Conservation (phyloP, 2,113 vertebrate genomes). For the Muscicapa adusta region DNA sequence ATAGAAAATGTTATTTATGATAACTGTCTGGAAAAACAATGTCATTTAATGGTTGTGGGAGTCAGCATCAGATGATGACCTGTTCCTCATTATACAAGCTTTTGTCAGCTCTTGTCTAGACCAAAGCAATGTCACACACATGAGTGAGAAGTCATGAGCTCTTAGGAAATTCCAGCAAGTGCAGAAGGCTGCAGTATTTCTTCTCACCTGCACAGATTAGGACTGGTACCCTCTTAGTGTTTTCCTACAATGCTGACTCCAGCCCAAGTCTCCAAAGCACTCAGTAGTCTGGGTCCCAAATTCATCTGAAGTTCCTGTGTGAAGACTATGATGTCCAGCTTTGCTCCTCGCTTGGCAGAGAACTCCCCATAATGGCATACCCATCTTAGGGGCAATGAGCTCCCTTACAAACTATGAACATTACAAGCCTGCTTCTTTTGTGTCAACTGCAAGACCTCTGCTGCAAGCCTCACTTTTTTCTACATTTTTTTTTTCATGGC, state of each 20-base stretch:
- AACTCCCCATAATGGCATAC: background rate
- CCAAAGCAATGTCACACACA: background rate
- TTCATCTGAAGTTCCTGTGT: background rate
- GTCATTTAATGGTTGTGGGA: background rate
- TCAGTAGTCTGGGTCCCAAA: background rate
- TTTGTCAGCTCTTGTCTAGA: slow-evolving; percentile 1
- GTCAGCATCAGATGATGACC: background rate
- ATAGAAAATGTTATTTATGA: background rate
- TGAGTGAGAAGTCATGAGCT: background rate
- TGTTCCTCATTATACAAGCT: background rate
- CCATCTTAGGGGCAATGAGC: background rate
- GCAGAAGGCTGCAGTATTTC: background rate
- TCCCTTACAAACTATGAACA: background rate
- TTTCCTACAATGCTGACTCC: background rate
- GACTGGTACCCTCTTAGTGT: background rate
- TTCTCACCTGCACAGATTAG: background rate
- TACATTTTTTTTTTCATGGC: background rate
- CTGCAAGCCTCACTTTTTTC: background rate
- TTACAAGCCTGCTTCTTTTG: background rate
- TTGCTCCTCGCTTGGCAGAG: background rate
- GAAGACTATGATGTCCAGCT: background rate
- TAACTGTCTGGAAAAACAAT: background rate
- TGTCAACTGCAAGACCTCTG: background rate
- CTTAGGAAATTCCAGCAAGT: background rate
- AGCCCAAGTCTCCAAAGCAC: background rate